phyloP scores from a whole-genome alignment of 53 echinoderm and acorn worm genomes.

The Zoroaster sp. region DNA sequence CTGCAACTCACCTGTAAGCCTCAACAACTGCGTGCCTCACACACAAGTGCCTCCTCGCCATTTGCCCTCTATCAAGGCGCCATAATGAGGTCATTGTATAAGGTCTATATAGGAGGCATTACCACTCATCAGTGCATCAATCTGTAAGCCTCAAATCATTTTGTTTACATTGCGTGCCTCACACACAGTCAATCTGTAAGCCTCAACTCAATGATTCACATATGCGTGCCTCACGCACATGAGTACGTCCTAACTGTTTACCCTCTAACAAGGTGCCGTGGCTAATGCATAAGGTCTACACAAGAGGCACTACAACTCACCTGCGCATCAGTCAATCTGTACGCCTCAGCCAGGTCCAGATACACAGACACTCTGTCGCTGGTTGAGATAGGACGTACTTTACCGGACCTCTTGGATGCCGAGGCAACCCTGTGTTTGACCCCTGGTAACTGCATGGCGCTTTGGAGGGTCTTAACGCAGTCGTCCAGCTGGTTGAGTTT shows the following conservation, averaged over 20 bases:
- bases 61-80: not conserved
- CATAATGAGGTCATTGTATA: not conserved
- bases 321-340: constrained; percentile 78
- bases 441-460: constrained; percentile 93
- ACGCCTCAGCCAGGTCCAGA: constrained; percentile 89
- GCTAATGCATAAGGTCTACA: not conserved
- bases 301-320: constrained; percentile 33
- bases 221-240: no score
- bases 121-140: constrained; percentile 4
- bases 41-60: not conserved
- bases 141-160: not conserved
- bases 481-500: constrained; percentile 90
- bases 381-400: constrained; percentile 64
- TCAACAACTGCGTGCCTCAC: not conserved
- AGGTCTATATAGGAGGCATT: not conserved
- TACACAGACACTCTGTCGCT: constrained; percentile 97
- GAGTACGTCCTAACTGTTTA: not conserved
- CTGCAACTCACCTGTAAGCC: not conserved
- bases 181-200: not conserved
- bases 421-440: constrained; percentile 85
- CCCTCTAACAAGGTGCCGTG: not conserved
- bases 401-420: constrained; percentile 73
- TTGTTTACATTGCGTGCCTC: no score
- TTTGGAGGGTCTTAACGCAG: constrained; percentile 95
- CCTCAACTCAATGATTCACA: no score